Evolutionary conservation across 2,113 vertebrate genomes (phyloP).

Genomic region (Macquaria ambigua): DNA sequence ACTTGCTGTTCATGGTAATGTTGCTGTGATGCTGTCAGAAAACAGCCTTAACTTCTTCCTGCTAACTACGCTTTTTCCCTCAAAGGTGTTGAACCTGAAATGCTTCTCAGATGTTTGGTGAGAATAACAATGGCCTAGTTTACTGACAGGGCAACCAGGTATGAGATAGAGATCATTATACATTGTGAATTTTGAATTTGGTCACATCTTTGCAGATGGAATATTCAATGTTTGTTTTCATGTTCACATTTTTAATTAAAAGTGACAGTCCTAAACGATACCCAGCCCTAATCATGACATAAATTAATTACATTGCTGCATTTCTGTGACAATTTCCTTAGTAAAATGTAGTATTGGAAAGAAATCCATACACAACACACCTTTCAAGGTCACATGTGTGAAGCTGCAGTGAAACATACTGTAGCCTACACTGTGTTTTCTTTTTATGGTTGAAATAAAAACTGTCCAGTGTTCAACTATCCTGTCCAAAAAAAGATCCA

Average conservation of each 20-base stretch:
- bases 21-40: not conserved
- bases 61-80: too few relatives aligned
- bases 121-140: not conserved
- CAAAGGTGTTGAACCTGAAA: not conserved
- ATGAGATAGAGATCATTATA: not conserved
- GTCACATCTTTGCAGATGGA: not conserved
- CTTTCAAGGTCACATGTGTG: constrained; percentile 2
- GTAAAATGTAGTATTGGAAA: not conserved
- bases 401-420: constrained; percentile 22
- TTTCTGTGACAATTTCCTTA: not conserved
- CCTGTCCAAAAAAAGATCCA: constrained; percentile 27
- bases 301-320: not conserved
- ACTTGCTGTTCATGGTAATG: not conserved
- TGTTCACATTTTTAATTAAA: not conserved
- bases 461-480: constrained; percentile 32
- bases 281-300: not conserved
- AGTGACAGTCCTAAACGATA: not conserved
- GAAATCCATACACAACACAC: not conserved
- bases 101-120: not conserved
- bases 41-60: too few relatives aligned
- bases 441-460: constrained; percentile 57
- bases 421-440: not conserved
- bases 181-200: too few relatives aligned
- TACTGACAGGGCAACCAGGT: not conserved
- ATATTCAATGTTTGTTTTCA: not conserved